Percentiles rank a stretch among this genome's conserved stretches.
phyloP scores from a whole-genome alignment of 1,140 invertebrate species.

The Cydia strobilella region DNA sequence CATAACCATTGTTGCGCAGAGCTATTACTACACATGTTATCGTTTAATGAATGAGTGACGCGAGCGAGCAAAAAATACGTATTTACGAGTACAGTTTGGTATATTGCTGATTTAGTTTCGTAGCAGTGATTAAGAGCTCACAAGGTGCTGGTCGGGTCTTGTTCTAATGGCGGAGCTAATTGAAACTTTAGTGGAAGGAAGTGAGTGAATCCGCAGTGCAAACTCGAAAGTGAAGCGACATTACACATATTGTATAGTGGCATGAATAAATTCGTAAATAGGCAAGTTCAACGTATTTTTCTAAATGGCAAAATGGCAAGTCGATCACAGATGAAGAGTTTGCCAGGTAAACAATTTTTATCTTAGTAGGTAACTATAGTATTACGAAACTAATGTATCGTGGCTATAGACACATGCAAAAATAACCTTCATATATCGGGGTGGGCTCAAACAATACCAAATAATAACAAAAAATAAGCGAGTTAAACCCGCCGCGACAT shows the following conservation, averaged over 20 bases:
- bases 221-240: neutral
- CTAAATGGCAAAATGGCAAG: too few species aligned
- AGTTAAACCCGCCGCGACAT: slow-evolving; percentile 57
- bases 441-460: slow-evolving; percentile 32
- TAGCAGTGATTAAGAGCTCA: neutral
- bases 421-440: slow-evolving; percentile 26
- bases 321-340: too few species aligned
- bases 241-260: too few species aligned
- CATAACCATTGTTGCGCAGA: slow-evolving; percentile 63
- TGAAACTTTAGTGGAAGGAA: neutral
- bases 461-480: slow-evolving; percentile 55
- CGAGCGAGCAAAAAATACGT: slow-evolving; percentile 34
- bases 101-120: slow-evolving; percentile 9
- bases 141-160: neutral
- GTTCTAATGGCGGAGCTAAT: neutral
- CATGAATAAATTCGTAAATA: too few species aligned
- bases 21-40: slow-evolving; percentile 57
- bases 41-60: slow-evolving; percentile 61
- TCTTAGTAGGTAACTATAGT: too few species aligned
- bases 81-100: neutral
- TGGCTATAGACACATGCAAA: neutral
- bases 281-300: too few species aligned
- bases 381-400: too few species aligned
- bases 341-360: too few species aligned
- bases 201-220: neutral